Evolutionary conservation across 2,797 vertebrate species (phyloP).

Genomic region (Hypotaenidia okinawae): DNA sequence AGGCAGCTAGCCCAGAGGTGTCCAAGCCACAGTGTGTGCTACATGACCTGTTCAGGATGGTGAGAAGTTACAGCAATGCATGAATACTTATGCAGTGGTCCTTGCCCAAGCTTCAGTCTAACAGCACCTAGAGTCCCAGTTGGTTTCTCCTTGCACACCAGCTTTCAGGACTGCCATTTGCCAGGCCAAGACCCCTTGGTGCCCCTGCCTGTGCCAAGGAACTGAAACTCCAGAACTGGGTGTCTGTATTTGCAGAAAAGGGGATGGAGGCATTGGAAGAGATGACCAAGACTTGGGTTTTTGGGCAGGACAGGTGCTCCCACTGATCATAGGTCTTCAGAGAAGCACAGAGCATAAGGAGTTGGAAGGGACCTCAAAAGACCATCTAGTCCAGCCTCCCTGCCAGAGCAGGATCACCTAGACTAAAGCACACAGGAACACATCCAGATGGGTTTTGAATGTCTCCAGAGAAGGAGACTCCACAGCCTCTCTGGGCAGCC

Average conservation of each 20-base stretch:
- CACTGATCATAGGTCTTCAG: not conserved
- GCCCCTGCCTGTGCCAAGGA: not conserved
- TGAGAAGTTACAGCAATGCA: not conserved
- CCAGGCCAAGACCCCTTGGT: not conserved
- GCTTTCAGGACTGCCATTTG: not conserved
- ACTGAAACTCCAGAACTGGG: not conserved
- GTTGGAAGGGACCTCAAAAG: too few relatives aligned
- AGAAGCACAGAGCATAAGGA: too few relatives aligned
- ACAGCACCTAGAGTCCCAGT: not conserved
- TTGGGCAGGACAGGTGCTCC: not conserved
- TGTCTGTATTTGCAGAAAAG: not conserved
- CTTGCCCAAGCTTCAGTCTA: not conserved
- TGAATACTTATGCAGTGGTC: not conserved
- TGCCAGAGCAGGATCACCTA: too few relatives aligned
- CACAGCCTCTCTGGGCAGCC: too few relatives aligned
- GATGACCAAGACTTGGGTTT: not conserved
- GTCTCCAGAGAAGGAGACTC: too few relatives aligned
- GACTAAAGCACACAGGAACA: too few relatives aligned
- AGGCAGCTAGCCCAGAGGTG: not conserved
- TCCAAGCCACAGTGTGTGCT: not conserved
- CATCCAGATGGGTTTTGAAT: too few relatives aligned
- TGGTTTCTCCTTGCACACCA: not conserved
- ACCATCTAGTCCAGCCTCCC: too few relatives aligned
- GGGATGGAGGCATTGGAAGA: not conserved
- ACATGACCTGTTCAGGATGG: not conserved